Percentiles rank a stretch among this genome's conserved stretches.
Evolutionary conservation across 2,888 invertebrate genomes (phyloP).

Genomic region (Dolichopus griseipennis): DNA sequence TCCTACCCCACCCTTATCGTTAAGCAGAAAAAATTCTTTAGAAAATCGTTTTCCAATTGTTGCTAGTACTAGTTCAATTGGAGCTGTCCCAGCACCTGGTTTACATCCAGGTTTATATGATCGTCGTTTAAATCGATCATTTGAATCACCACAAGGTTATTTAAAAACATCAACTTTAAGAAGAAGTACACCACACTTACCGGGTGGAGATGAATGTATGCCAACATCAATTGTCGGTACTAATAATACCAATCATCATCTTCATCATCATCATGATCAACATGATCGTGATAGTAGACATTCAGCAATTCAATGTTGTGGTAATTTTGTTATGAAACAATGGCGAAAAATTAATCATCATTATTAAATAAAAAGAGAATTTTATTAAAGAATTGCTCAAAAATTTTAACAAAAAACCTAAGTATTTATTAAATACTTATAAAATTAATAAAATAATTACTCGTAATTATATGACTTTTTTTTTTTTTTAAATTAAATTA

Average conservation of each 20-base stretch:
- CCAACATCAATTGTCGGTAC: conserved; percentile 21
- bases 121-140: conserved; percentile 41
- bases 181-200: conserved; percentile 40
- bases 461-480: not conserved
- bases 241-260: conserved; percentile 24
- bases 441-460: not conserved
- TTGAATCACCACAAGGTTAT: conserved; percentile 34
- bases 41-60: not conserved
- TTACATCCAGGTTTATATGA: conserved; percentile 38
- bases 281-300: conserved; percentile 29
- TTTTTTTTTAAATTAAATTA: no score
- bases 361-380: conserved; percentile 19
- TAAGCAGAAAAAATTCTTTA: conserved; percentile 26
- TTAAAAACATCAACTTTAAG: conserved; percentile 36
- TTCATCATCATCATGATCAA: conserved; percentile 16
- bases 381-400: not conserved
- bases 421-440: not conserved
- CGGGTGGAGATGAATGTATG: conserved; percentile 24
- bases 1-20: conserved; percentile 19
- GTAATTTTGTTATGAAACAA: conserved; percentile 65
- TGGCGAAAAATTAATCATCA: conserved; percentile 68
- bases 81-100: conserved; percentile 14
- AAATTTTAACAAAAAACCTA: not conserved
- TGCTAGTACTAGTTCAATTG: not conserved
- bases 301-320: conserved; percentile 61